These are phyloP conservation scores for Tigriopus californicus DNA, from an alignment of 2,888 invertebrate species.

Conservation along the genomic window DNA sequence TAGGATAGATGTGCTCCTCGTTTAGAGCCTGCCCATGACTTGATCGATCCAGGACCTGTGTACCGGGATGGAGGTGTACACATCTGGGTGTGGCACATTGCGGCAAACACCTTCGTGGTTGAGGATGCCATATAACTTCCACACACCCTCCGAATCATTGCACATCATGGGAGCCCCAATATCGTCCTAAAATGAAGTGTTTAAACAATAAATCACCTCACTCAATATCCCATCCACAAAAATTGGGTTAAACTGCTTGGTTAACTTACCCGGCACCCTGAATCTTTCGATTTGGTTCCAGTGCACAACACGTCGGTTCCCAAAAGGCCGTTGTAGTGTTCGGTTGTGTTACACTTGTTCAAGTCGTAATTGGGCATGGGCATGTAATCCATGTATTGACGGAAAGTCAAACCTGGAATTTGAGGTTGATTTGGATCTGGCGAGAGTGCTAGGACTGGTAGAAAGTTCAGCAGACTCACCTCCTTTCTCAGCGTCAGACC, in stretches of 20 bases:
- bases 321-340: conserved; percentile 39
- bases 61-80: background rate
- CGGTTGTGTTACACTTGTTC: conserved; percentile 39
- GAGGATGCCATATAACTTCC: conserved; percentile 2
- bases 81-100: background rate
- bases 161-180: conserved; percentile 9
- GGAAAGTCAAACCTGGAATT: conserved; percentile 22
- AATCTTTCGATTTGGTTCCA: conserved; percentile 36
- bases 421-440: conserved; percentile 16
- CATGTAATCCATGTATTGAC: conserved; percentile 35
- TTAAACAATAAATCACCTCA: background rate
- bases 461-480: background rate
- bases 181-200: background rate
- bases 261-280: conserved; percentile 39
- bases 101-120: conserved; percentile 7
- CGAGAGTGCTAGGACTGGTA: background rate
- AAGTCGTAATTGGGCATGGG: conserved; percentile 36
- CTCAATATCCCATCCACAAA: background rate
- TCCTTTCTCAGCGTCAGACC: conserved; percentile 27
- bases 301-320: conserved; percentile 40
- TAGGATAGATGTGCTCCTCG: too few relatives aligned
- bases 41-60: background rate
- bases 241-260: background rate
- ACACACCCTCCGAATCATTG: background rate
- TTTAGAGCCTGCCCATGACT: background rate